Evolutionary conservation across 2,888 invertebrate species (phyloP), one percentile per base, ranked within the genome.

Genomic region (Lasioglossum oenotherae): DNA sequence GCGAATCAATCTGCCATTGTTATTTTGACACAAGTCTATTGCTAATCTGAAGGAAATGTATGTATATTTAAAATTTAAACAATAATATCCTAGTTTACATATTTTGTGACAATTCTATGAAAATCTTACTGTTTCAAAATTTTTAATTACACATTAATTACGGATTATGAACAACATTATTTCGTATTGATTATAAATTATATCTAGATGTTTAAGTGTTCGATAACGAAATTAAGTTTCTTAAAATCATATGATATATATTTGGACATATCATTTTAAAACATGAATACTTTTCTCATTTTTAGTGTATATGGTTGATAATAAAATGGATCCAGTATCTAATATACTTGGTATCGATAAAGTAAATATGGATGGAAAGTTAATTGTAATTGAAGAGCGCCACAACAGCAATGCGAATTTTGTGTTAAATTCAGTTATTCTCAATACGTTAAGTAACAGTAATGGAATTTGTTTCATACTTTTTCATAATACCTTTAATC

Each of bases 331-430:
- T 86, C 96, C 96, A 89, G 96, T 97, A 79, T 94, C 97, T 88
- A 95, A 96, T 82, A 96, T 96, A 78, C 96, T 98, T 80, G 97
- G 97, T 76, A 95, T 98, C 87, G 97, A 97, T 91, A 96, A 96
- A 90, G 95, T 96, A 76, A 95, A 96, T 85, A 94, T 96, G 74
- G 93, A 95, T 46, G 96, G 95, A 80, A 96, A 96, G 95, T 95
- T 97, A 67, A 96, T 98, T 84, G 95, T 97, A 77, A 96, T 97
- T 49, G 97, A 97, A 93, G 98, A 98, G 95, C 96, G 97, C 74
- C 96, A 97, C 85, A 96, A 97, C 76, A 96, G 97, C 90, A 97
- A 98, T 94, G 97, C 97, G 81, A 97, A 97, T 92, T 98, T 98
- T 93, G 94, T 98, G 78, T 96, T 97, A 64, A 97, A 97, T 93